Percentiles rank a stretch among this genome's conserved stretches.
Evolutionary conservation across 2,113 vertebrate species (phyloP).

Genomic region (Eptesicus fuscus): DNA sequence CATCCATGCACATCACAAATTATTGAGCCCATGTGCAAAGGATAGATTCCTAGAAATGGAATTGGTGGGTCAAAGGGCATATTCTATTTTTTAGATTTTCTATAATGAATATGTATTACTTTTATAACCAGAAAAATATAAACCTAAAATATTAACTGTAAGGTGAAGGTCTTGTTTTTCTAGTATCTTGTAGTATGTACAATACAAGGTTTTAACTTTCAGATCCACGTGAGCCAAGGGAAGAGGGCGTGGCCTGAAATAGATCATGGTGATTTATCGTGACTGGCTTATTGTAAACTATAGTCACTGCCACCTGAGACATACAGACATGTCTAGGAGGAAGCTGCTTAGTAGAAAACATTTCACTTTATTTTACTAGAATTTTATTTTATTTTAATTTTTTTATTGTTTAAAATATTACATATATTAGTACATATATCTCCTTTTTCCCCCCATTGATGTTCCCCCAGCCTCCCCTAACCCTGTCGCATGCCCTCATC

Average conservation of each 20-base stretch:
- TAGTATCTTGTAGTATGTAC: neutral
- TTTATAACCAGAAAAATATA: slow-evolving; percentile 17
- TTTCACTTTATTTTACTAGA: neutral
- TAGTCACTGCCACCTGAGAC: neutral
- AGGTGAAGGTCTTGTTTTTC: neutral
- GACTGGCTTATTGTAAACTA: neutral
- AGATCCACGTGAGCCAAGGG: neutral
- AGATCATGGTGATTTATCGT: neutral
- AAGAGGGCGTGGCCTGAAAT: neutral
- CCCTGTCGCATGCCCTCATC: too few relatives aligned
- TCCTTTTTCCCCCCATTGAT: too few relatives aligned
- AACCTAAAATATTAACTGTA: neutral
- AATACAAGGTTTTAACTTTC: neutral
- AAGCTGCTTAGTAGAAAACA: neutral
- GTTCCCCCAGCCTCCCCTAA: too few relatives aligned
- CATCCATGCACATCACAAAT: neutral
- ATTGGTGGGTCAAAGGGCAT: neutral
- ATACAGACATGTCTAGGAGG: neutral
- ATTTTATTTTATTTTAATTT: neutral
- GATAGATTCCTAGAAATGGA: slow-evolving; percentile 1
- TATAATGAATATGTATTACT: neutral
- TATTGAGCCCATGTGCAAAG: neutral
- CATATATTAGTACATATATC: too few relatives aligned
- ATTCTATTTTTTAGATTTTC: neutral
- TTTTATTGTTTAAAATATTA: too few relatives aligned